These are phyloP conservation scores for Delia radicum DNA, from an alignment of 1,140 invertebrate species.

Conservation along the genomic window DNA sequence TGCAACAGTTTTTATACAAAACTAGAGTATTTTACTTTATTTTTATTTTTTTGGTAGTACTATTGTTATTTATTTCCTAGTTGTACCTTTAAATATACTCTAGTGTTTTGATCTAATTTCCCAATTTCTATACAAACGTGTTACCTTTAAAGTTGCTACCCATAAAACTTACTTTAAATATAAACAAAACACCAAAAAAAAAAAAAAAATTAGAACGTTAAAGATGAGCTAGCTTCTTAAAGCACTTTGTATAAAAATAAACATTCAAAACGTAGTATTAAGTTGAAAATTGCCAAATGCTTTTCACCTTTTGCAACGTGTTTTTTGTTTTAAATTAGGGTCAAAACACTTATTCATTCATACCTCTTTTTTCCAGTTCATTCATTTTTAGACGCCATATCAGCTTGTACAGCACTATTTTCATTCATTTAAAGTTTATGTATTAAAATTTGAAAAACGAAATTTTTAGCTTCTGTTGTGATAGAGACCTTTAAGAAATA, in stretches of 20 bases:
- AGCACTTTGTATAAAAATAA: slow-evolving; percentile 1
- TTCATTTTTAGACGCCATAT: not conserved
- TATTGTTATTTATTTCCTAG: not conserved
- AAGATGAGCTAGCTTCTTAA: no score
- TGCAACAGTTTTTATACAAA: no score
- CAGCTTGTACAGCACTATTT: not conserved
- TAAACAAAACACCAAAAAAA: not conserved
- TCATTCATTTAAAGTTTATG: not conserved
- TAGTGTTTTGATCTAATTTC: not conserved
- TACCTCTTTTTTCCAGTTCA: not conserved
- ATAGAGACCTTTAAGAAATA: no score
- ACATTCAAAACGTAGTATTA: not conserved
- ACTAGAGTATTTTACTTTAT: not conserved
- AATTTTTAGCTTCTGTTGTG: not conserved
- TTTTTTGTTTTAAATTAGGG: not conserved
- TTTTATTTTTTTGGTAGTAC: no score
- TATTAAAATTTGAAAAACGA: not conserved
- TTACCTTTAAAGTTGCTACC: not conserved
- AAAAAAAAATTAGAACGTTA: no score
- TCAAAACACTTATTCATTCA: not conserved
- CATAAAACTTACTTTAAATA: not conserved
- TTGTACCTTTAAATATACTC: not conserved
- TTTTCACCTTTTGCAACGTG: not conserved
- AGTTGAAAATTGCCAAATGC: not conserved
- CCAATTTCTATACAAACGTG: not conserved